Evolutionary conservation across 2,797 vertebrate genomes (phyloP).

Genomic region (Gastrophryne carolinensis): DNA sequence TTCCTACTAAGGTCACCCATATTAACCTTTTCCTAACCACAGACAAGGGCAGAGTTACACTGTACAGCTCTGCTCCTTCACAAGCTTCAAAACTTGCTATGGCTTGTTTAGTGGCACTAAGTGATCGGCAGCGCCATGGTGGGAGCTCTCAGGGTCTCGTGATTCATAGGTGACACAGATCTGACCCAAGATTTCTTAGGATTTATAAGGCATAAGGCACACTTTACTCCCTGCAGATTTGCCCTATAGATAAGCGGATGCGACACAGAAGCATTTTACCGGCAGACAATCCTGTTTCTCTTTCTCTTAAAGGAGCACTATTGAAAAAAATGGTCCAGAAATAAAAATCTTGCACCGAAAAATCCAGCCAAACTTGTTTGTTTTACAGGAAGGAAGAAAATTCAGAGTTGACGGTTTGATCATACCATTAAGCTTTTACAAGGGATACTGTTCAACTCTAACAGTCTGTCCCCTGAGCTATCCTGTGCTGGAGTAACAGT

Average conservation of each 20-base stretch:
- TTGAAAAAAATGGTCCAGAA: no score
- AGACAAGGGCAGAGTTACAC: conserved; percentile 20
- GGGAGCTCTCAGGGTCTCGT: background rate
- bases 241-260: background rate
- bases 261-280: no score
- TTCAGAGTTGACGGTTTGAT: no score
- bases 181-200: conserved; percentile 17
- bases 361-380: no score
- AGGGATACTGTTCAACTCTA: no score
- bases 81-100: conserved; percentile 5
- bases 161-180: conserved; percentile 19
- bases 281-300: no score
- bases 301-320: no score
- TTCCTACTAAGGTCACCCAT: conserved; percentile 51
- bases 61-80: background rate
- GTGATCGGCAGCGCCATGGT: background rate
- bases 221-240: background rate
- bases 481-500: no score
- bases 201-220: conserved; percentile 8
- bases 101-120: conserved; percentile 26
- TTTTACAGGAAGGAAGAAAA: no score
- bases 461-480: no score
- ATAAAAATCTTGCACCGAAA: no score
- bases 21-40: conserved; percentile 51
- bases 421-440: no score